Conservation (phyloP, 2,113 vertebrate genomes). For the Rhizomys pruinosus region DNA sequence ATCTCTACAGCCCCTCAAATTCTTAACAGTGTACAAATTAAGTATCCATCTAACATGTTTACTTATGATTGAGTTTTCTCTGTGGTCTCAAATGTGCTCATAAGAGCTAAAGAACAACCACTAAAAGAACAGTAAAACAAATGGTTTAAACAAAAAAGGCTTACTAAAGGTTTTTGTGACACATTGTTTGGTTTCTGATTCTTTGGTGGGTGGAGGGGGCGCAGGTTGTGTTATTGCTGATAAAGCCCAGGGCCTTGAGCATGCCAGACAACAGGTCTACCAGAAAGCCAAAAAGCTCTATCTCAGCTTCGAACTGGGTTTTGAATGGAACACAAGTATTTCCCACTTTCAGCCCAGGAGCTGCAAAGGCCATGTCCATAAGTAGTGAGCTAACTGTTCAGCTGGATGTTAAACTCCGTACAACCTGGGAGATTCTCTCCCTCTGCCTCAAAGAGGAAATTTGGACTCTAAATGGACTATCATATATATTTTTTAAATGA, state of each 20-base stretch:
- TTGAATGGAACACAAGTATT: not conserved
- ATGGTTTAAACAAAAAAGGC: not conserved
- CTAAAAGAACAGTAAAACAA: conserved; percentile 3
- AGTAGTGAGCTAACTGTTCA: not conserved
- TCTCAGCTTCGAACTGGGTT: not conserved
- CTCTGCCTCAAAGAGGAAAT: not conserved
- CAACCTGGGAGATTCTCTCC: not conserved
- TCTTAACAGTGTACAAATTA: not conserved
- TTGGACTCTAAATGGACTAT: not conserved
- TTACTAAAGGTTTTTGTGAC: not conserved
- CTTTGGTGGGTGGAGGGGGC: not conserved
- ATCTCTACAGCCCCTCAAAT: too few species aligned
- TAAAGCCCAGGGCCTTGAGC: not conserved
- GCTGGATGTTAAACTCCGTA: not conserved
- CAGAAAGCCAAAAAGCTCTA: not conserved
- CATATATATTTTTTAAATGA: not conserved
- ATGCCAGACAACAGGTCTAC: too few species aligned
- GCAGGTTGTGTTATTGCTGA: not conserved
- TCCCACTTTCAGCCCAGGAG: not conserved
- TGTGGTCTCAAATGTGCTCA: not conserved
- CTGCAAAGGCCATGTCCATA: not conserved
- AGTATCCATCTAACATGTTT: not conserved
- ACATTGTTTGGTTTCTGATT: not conserved
- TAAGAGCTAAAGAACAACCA: not conserved
- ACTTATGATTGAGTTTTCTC: conserved; percentile 34